A percentile compares a stretch with the other conserved stretches of the same genome.
Evolutionary conservation across 2,888 invertebrate species (phyloP).

Genomic region (Fragum fragum): DNA sequence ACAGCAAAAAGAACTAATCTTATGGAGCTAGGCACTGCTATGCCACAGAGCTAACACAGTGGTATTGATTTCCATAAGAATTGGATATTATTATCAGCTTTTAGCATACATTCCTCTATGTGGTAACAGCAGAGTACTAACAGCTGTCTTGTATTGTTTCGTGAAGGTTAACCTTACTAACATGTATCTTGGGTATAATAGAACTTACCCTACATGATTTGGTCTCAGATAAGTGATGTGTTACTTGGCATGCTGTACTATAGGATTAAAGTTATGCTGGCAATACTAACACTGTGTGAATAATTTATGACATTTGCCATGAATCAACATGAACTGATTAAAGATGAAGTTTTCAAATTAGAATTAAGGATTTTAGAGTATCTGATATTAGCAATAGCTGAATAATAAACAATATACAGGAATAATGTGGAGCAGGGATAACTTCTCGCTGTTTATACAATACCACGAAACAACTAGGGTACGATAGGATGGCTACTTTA

Average conservation of each 20-base stretch:
- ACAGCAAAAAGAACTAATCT: conserved; percentile 18
- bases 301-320: conserved; percentile 73
- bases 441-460: neutral
- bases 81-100: conserved; percentile 67
- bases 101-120: conserved; percentile 52
- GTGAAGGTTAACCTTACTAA: conserved; percentile 20
- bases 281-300: conserved; percentile 73
- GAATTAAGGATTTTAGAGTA: no score
- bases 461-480: neutral
- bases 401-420: neutral
- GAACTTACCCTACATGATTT: conserved; percentile 2
- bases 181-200: conserved; percentile 22
- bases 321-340: conserved; percentile 15
- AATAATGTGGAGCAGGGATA: conserved; percentile 8
- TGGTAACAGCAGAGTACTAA: conserved; percentile 34
- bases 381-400: no score
- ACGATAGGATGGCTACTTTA: conserved; percentile 78
- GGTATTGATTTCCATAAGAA: conserved; percentile 65
- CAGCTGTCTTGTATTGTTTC: conserved; percentile 29
- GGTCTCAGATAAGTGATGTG: conserved; percentile 24
- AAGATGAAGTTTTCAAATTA: no score
- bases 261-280: conserved; percentile 71
- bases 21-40: conserved; percentile 27
- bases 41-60: conserved; percentile 50
- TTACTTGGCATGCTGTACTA: conserved; percentile 44